Evolutionary conservation across 1,140 invertebrate species (phyloP), one percentile per base, ranked within the genome.

Genomic region (Stegodyphus dumicola): DNA sequence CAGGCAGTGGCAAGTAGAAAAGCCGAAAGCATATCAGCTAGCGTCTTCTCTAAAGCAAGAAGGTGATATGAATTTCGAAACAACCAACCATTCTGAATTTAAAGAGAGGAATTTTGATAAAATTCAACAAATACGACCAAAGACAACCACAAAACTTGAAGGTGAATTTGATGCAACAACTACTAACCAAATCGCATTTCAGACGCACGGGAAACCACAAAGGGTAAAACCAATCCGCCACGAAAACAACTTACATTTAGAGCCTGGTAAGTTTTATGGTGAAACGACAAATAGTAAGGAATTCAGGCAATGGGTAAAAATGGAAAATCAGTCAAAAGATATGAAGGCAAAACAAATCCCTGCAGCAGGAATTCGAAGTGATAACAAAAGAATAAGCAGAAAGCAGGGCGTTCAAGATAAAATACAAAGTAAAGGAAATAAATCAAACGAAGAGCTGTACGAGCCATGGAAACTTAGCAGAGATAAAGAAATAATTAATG

Each of bases 11-110:
- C 64, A 53, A n/a, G 10, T 73, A 6, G 64, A 77, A 49, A 67
- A 64, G 11, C 74, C 54, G 6, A 64, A 53, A 49, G 17, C 79
- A n/a, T 69, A 52, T 52, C 74, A 77, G 11, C 48, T 77, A 52
- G 18, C 5, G 5, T 70, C 77, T 7, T 77, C 73, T 15, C 64
- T 87, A 0, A 84, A 77, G 11, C 86, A 87, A 18, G 80, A 77
- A 87, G 86, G 86, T 48, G 51, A 73, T 7, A 84, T 84, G 86
- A 60, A 83, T 10, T 87, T 87, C 69, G 74, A 81, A 33, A 87
- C 86, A 18, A 84, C 86, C 0, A 87, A 74, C 33, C 64, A 65
- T 11, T 54, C 53, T 6, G 86, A 87, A 56, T 87, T 83, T 13
- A 73, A 56, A 70, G 69, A 75, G 4, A 87, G 48, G 67, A 18